These are phyloP conservation scores for Notamacropus eugenii DNA, from an alignment of 2,797 vertebrate genomes.

Conservation along the genomic window DNA sequence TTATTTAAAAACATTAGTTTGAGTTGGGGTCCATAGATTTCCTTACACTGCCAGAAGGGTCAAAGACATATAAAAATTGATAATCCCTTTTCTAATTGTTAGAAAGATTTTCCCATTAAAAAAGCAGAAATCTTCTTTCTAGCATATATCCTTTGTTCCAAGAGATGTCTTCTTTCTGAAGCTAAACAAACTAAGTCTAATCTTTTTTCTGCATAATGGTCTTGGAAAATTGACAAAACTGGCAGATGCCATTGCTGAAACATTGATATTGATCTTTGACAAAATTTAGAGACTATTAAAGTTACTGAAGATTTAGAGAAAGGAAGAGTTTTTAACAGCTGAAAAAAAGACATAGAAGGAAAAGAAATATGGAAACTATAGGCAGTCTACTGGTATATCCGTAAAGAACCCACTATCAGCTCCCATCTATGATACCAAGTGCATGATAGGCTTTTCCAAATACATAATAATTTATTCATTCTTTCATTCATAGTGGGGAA, in stretches of 20 bases:
- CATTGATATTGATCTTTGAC: neutral
- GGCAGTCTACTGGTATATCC: neutral
- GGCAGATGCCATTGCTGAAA: neutral
- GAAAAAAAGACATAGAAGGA: neutral
- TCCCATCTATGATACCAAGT: neutral
- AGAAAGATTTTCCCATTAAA: neutral
- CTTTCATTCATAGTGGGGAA: neutral
- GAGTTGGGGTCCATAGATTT: neutral
- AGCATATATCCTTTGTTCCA: neutral
- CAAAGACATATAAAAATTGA: neutral
- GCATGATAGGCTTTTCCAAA: neutral
- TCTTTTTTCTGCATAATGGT: neutral
- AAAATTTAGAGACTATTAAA: neutral
- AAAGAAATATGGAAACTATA: neutral
- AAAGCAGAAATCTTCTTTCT: neutral
- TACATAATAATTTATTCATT: neutral
- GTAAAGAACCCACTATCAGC: neutral
- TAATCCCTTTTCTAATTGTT: neutral
- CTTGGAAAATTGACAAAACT: neutral
- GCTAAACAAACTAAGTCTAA: neutral
- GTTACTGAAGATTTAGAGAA: neutral
- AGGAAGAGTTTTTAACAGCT: neutral
- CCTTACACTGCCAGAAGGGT: neutral
- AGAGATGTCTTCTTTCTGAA: neutral
- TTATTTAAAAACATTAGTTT: neutral